phyloP scores from a whole-genome alignment of 2,797 vertebrate species.

The Xenopus petersii region DNA sequence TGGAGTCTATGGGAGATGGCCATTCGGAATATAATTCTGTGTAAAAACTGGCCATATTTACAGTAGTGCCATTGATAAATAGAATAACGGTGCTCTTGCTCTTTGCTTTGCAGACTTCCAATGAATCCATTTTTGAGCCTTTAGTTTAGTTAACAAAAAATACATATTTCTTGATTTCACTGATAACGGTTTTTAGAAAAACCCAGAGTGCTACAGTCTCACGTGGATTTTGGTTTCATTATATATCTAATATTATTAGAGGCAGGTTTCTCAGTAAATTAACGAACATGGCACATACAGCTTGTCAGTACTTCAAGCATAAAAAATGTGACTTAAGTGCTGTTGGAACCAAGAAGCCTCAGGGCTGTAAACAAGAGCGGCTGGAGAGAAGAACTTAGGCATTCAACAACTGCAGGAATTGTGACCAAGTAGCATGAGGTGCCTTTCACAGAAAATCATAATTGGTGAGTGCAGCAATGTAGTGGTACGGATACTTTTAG shows the following conservation, averaged over 20 bases:
- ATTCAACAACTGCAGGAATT: no score
- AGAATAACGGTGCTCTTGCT: no score
- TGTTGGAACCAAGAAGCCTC: background rate
- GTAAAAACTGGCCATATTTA: no score
- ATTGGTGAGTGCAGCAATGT: background rate
- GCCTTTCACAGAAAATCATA: constrained; percentile 40
- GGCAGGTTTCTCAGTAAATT: no score
- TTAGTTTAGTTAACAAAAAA: background rate
- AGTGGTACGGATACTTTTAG: constrained; percentile 2
- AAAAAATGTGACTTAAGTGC: background rate
- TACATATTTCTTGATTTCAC: background rate
- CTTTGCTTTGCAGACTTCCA: no score
- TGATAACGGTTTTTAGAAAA: background rate
- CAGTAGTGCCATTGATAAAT: no score
- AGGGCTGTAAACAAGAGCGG: background rate
- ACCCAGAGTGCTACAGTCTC: background rate
- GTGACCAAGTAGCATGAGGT: constrained; percentile 44
- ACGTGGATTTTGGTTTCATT: background rate
- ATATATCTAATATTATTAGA: no score
- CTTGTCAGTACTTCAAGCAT: background rate
- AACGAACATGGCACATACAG: constrained; percentile 1
- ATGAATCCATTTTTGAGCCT: no score
- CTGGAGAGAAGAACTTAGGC: no score
- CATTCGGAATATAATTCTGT: no score
- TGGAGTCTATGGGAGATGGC: no score